Evolutionary conservation across 2,797 vertebrate species (phyloP).

Genomic region (Xenopus petersii): DNA sequence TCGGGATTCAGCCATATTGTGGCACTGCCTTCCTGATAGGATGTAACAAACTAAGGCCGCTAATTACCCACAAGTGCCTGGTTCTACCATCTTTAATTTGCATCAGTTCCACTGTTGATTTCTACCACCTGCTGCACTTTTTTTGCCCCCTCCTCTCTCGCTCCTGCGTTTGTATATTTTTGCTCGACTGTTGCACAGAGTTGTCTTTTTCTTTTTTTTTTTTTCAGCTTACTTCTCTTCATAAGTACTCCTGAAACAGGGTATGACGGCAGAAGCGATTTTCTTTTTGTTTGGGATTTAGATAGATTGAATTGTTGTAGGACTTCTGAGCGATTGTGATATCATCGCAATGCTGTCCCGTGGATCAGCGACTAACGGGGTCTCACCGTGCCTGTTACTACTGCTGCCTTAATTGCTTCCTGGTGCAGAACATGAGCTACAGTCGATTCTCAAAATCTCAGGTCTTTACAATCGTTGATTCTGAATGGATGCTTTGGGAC

Average conservation of each 20-base stretch:
- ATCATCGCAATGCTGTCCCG: background rate
- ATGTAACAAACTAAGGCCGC: constrained; percentile 25
- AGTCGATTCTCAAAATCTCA: background rate
- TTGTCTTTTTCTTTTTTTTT: background rate
- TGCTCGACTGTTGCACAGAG: background rate
- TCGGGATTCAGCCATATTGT: background rate
- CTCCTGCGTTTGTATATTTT: no score
- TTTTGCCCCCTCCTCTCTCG: background rate
- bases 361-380: background rate
- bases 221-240: background rate
- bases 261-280: constrained; percentile 31
- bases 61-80: constrained; percentile 41
- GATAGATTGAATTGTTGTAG: background rate
- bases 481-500: background rate
- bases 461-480: background rate
- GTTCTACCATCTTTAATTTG: constrained; percentile 6
- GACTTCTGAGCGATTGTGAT: background rate
- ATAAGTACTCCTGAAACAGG: constrained; percentile 10
- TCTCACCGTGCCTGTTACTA: background rate
- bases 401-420: constrained; percentile 35
- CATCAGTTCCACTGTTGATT: constrained; percentile 3
- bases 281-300: constrained; percentile 26
- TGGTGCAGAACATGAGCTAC: background rate
- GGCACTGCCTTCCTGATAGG: constrained; percentile 10
- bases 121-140: constrained; percentile 20